Percentiles rank a stretch among this genome's conserved stretches.
Conservation (phyloP, 2,113 vertebrate species). For the Scopus umbretta region DNA sequence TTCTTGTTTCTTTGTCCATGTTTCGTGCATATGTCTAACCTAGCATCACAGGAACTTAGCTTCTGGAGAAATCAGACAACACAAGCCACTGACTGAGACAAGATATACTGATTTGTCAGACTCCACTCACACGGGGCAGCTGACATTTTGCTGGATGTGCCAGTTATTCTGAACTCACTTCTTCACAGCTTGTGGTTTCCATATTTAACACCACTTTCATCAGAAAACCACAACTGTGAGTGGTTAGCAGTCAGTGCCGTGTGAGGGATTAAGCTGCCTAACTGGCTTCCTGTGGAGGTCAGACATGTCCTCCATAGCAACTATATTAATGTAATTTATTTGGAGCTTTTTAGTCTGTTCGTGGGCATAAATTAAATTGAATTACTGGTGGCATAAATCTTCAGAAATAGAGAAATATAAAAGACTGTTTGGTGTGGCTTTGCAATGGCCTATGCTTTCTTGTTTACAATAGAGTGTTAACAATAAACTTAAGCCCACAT, state of each 20-base stretch:
- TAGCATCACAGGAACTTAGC: neutral
- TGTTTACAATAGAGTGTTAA: neutral
- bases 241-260: neutral
- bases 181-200: conserved; percentile 24
- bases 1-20: neutral
- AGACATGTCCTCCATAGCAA: conserved; percentile 6
- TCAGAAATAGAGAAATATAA: neutral
- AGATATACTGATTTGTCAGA: neutral
- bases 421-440: neutral
- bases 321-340: neutral
- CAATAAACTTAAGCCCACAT: neutral
- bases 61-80: neutral
- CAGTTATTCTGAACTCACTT: neutral
- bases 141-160: neutral
- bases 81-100: neutral
- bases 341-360: neutral
- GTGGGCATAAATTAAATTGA: neutral
- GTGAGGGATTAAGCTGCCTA: neutral
- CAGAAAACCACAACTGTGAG: neutral
- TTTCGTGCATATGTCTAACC: neutral
- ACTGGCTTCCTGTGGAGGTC: conserved; percentile 10
- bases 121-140: neutral
- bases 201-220: neutral
- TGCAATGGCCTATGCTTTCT: neutral
- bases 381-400: neutral